Evolutionary conservation across 2,797 vertebrate species (phyloP), one percentile per base, ranked within the genome.

Genomic region (Petrocephalus schoutedeni): DNA sequence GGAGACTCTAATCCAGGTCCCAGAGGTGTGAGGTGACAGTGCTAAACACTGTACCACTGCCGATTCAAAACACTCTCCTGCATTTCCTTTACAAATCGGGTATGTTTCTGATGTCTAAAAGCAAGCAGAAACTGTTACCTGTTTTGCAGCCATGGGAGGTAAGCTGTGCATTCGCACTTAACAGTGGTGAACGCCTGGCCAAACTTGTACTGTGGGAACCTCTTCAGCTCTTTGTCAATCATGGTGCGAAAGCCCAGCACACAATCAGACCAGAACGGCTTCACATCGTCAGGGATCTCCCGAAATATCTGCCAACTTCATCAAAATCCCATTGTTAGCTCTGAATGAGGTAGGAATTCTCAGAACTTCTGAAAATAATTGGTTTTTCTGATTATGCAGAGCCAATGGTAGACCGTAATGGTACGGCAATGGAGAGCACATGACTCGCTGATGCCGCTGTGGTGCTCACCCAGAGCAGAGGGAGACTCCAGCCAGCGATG

Each of bases 161-260:
- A 99, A 32, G 80, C 89, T 23, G 92, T 90, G 45, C 96, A 95
- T 92, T 99, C 97, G 67, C 98, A 99, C 88, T 97, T 98, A 71
- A 99, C 45, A 0, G 97, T 98, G 0, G 95, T 98, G 91, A 98
- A 97, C 0, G 95, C 95, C 4, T 98, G 97, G 41, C 98, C 98
- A 86, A 95, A 97, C 21, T 0, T 94, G 56, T 97, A 91, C 21
- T 94, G 92, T 0, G 97, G 97, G 88, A 99, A 99, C 86, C 93
- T 95, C 0, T 92, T 95, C 90, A 99, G 89, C 89, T 99, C 98
- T 0, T 87, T 86, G 28, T 95, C 12, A 0, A 95, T 96, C 97
- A 99, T 97, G 1, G 82, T 54, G 36, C 96, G 95, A 92, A 98
- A 99, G 19, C 96, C 96, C 2, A 98, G 92, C 86, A 99, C 96